Evolutionary conservation across 2,113 vertebrate genomes (phyloP).

Genomic region (Sphyrna mokarran): DNA sequence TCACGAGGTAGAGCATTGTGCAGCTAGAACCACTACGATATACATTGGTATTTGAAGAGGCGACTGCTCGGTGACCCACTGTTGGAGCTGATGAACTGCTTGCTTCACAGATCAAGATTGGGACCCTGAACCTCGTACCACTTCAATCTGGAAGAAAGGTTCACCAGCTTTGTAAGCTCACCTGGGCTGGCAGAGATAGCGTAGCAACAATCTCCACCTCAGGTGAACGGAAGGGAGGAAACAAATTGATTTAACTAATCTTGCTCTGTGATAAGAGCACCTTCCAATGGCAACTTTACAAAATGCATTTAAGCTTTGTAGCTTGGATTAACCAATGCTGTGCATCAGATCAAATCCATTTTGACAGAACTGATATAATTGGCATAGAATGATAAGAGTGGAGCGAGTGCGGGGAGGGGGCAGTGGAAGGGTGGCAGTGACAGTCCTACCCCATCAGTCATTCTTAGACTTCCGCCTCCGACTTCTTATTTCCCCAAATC

Average conservation of each 20-base stretch:
- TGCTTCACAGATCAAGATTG: not conserved
- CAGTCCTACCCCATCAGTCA: not conserved
- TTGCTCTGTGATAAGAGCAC: not conserved
- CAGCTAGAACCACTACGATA: not conserved
- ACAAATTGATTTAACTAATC: not conserved
- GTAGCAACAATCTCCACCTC: not conserved
- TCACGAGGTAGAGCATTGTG: not conserved
- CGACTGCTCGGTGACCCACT: not conserved
- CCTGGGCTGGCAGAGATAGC: not conserved
- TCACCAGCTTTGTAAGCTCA: not conserved
- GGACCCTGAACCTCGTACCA: not conserved
- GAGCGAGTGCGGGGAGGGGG: no score
- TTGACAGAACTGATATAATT: not conserved
- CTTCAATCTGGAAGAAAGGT: not conserved
- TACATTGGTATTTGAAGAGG: not conserved
- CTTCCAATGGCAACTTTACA: not conserved
- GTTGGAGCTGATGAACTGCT: not conserved
- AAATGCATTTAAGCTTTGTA: not conserved
- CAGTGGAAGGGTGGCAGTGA: not conserved
- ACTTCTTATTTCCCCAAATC: not conserved
- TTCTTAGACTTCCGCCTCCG: not conserved
- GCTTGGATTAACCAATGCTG: not conserved
- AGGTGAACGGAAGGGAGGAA: not conserved
- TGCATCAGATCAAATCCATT: not conserved
- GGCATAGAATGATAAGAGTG: not conserved